Evolutionary conservation across 2,888 invertebrate genomes (phyloP), one percentile per base, ranked within the genome.

Genomic region (Alloscopus bannaensis): DNA sequence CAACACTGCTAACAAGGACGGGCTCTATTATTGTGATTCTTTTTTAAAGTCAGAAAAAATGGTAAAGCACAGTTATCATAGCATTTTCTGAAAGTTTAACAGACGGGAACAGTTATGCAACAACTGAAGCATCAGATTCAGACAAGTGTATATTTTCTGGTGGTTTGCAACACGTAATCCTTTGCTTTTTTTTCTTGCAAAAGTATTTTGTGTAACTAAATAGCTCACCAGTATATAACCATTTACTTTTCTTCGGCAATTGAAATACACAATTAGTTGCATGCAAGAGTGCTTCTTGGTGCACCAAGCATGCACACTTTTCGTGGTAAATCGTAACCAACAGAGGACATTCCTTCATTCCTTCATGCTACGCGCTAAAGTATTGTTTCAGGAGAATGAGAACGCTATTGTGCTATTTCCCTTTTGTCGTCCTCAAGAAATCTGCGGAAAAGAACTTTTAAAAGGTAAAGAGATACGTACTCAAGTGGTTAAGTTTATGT

Each of bases 241-340:
- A 36, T 36, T 36, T n/a, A n/a, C n/a, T n/a, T 36, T 36, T 36
- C 47, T 4, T 18, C 18, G 4, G n/a, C n/a, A 47, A 47, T 52
- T 52, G 52, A 52, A 52, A 16, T 20, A 20, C 22, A 52, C 52
- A 52, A 52, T 52, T 52, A 52, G 52, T 52, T 52, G 52, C 52
- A 52, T 22, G 52, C 52, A 24, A 52, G 6, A 4, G 52, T 4
- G 22, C 24, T 8, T 22, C 52, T 8, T 22, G 52, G 20, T 52
- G 52, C 52, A 24, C 24, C 52, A 52, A 24, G 52, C 52, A 52
- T 52, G 52, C 52, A 52, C 52, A 52, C 52, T 52, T 52, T n/a
- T n/a, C n/a, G n/a, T n/a, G n/a, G n/a, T n/a, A n/a, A n/a, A n/a
- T n/a, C n/a, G n/a, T 52, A 52, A 47, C 47, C n/a, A 13, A 47